Evolutionary conservation across 2,113 vertebrate genomes (phyloP).

Genomic region (Galbula dea): DNA sequence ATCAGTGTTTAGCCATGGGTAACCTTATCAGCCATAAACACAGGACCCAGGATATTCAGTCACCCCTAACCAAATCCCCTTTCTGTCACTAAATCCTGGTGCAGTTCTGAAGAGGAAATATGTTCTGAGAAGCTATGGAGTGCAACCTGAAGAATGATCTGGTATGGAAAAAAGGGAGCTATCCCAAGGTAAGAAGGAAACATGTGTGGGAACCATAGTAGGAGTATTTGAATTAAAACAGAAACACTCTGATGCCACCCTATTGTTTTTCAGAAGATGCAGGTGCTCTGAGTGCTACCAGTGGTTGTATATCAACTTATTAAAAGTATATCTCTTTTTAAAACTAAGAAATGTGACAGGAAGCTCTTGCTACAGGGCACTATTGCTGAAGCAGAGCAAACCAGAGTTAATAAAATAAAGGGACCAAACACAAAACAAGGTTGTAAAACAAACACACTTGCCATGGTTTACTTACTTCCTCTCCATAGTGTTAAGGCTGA

Average conservation of each 20-base stretch:
- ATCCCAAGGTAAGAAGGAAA: slow-evolving; percentile 84
- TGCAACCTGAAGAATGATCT: not conserved
- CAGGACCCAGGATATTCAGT: not conserved
- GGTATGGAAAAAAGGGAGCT: slow-evolving; percentile 64
- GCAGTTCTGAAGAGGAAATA: not conserved
- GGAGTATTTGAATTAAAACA: not conserved
- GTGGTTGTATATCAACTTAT: not conserved
- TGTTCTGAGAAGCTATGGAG: not conserved
- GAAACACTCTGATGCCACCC: not conserved
- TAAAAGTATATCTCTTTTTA: not conserved
- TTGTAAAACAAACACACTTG: slow-evolving; percentile 4
- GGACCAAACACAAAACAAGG: not conserved
- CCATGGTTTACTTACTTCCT: not conserved
- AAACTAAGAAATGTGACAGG: not conserved
- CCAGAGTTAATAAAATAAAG: not conserved
- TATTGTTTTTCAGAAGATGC: not conserved
- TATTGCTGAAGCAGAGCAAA: not conserved
- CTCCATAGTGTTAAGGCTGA: not conserved
- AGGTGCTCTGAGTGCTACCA: not conserved
- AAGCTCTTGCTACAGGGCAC: not conserved
- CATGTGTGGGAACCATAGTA: not conserved
- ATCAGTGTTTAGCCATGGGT: not conserved
- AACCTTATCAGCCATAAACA: not conserved
- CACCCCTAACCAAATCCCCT: not conserved
- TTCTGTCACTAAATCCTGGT: not conserved